These are phyloP conservation scores for Acomys russatus DNA, from an alignment of 2,797 vertebrate genomes.

Conservation along the genomic window DNA sequence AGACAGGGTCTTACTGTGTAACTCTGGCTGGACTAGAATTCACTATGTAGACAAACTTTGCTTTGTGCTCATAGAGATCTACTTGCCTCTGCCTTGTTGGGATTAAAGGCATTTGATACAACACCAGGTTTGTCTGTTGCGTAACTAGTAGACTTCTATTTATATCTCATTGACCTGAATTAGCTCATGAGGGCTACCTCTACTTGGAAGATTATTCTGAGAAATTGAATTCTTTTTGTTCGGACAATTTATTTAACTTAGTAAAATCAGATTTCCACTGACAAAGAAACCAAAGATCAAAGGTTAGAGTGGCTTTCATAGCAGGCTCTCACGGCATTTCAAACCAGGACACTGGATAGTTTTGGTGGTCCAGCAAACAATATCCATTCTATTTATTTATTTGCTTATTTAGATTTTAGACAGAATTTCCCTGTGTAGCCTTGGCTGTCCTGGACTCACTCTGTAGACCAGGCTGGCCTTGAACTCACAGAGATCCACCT, in stretches of 20 bases:
- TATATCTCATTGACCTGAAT: not conserved
- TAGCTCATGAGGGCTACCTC: not conserved
- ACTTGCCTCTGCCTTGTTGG: not conserved
- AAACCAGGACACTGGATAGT: not conserved
- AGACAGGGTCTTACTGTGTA: not conserved
- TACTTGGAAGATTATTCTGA: not conserved
- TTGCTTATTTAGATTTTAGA: too few relatives aligned
- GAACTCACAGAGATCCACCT: too few relatives aligned
- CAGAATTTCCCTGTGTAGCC: too few relatives aligned
- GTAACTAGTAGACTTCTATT: not conserved
- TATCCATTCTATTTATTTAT: not conserved
- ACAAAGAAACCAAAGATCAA: not conserved
- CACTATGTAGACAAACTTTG: too few relatives aligned
- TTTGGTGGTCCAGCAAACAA: not conserved
- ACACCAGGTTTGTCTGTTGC: too few relatives aligned
- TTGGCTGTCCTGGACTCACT: too few relatives aligned
- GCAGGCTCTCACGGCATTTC: too few relatives aligned
- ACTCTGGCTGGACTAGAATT: not conserved
- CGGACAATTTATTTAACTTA: conserved; percentile 23
- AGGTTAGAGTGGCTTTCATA: not conserved
- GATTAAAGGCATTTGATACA: not conserved
- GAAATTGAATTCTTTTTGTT: conserved; percentile 15
- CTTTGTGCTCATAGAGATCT: not conserved
- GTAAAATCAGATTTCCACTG: conserved; percentile 26
- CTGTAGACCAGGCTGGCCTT: too few relatives aligned